These are phyloP conservation scores for Cirrhinus mrigala DNA, from an alignment of 2,797 vertebrate genomes.

Conservation along the genomic window DNA sequence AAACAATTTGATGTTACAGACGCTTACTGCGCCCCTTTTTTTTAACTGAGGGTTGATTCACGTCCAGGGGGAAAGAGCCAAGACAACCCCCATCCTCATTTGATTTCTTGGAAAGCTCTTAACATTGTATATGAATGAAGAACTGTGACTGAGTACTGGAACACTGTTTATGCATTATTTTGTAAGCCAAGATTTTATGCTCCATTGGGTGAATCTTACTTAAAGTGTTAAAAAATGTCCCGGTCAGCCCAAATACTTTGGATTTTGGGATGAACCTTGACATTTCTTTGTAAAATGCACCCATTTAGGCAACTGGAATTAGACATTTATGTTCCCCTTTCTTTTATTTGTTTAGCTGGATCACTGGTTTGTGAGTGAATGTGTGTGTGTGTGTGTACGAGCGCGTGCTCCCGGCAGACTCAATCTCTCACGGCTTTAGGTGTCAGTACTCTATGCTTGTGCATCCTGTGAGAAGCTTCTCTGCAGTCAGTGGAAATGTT, in stretches of 20 bases:
- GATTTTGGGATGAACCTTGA: neutral
- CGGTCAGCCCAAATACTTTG: neutral
- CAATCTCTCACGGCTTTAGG: slow-evolving; percentile 83
- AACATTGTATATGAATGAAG: slow-evolving; percentile 76
- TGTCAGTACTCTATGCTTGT: slow-evolving; percentile 88
- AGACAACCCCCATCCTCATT: slow-evolving; percentile 7
- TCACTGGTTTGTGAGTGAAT: slow-evolving; percentile 26
- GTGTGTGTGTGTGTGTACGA: slow-evolving; percentile 52
- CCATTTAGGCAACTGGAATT: slow-evolving; percentile 70
- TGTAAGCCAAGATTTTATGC: slow-evolving; percentile 70
- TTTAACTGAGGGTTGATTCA: slow-evolving; percentile 5
- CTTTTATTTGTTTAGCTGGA: slow-evolving; percentile 64
- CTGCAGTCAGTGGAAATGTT: slow-evolving; percentile 94
- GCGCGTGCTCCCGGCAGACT: slow-evolving; percentile 75
- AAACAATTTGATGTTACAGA: slow-evolving; percentile 14
- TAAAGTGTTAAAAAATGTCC: neutral
- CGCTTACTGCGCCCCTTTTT: neutral
- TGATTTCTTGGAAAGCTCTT: slow-evolving; percentile 23
- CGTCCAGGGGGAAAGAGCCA: slow-evolving; percentile 14
- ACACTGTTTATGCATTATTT: slow-evolving; percentile 76
- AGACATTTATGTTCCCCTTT: slow-evolving; percentile 65
- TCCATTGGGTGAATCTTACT: neutral
- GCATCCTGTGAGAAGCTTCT: slow-evolving; percentile 97
- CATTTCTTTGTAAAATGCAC: slow-evolving; percentile 47
- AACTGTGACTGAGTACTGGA: slow-evolving; percentile 91